Base-by-base conservation (phyloP, 2,797 vertebrate genomes). In the Falco peregrinus region DNA sequence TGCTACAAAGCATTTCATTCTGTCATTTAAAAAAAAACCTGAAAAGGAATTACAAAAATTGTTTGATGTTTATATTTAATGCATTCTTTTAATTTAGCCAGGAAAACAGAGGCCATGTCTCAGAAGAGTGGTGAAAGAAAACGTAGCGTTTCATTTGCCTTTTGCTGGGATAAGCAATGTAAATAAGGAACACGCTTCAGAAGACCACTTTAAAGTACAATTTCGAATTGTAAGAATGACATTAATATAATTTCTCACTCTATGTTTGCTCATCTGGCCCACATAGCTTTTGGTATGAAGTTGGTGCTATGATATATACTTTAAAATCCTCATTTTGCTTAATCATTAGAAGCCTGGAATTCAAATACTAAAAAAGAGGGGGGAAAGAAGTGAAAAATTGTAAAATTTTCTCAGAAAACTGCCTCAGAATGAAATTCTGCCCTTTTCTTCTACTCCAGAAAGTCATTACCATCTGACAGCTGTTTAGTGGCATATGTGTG, bases 381-480 rank as follows among this genome's bases (percentile, higher is more conserved):
- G n/a, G 41, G 14, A 35, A 39, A 82, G 77, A 41, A 43, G 51
- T 88, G 71, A 68, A 94, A 96, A 95, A 95, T 86, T 60, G 89
- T 64, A 96, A 95, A 96, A 87, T 69, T 80, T 96, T 94, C 88
- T 82, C 91, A 90, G 88, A 98, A 94, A 96, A 97, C 91, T 95
- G 84, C 89, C 84, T 95, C 74, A 79, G 82, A 96, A 97, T 88
- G n/a, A 94, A 96, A 94, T 96, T 97, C 83, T 96, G 92, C 68
- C 94, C 96, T 96, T 96, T 96, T 95, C 94, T 96, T 97, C 63
- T 69, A 88, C 89, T 94, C 84, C 83, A 93, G 94, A 96, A 96
- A 97, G 96, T 97, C 96, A 97, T 97, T 97, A 96, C 96, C 97
- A 97, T 97, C 97, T 97, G 97, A 97, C 97, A 97, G 97, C 96